Percentiles rank a stretch among this genome's conserved stretches.
phyloP scores from a whole-genome alignment of 2,797 vertebrate species.

The Lithobates sylvaticus region DNA sequence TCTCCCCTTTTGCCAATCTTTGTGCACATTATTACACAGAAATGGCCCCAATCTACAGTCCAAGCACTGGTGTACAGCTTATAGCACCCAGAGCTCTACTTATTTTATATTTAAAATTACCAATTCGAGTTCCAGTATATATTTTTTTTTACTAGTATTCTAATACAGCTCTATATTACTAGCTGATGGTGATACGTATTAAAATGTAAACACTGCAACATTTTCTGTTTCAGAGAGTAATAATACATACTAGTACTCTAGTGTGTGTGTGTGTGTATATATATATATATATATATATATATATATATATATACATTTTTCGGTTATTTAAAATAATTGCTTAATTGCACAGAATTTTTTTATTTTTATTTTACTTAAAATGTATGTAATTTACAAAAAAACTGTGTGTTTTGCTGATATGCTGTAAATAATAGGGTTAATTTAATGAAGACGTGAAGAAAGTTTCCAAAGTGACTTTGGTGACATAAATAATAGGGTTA shows the following conservation, averaged over 20 bases:
- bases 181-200: background rate
- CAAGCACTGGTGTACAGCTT: slow-evolving; percentile 3
- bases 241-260: too few relatives aligned
- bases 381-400: background rate
- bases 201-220: slow-evolving; percentile 5
- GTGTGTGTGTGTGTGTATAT: too few relatives aligned
- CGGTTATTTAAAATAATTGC: background rate
- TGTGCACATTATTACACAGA: slow-evolving; percentile 21
- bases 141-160: background rate
- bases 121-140: background rate
- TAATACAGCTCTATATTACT: background rate
- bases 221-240: too few relatives aligned
- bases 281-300: too few relatives aligned
- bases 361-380: background rate
- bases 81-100: slow-evolving; percentile 29
- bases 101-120: slow-evolving; percentile 6
- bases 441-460: background rate
- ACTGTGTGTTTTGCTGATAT: background rate
- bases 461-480: too few relatives aligned
- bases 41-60: slow-evolving; percentile 14
- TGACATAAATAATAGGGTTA: too few relatives aligned
- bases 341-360: background rate
- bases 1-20: slow-evolving; percentile 47
- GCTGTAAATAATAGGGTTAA: background rate
- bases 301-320: background rate